Evolutionary conservation across 1,140 invertebrate species (phyloP).

Genomic region (Argopecten irradians): DNA sequence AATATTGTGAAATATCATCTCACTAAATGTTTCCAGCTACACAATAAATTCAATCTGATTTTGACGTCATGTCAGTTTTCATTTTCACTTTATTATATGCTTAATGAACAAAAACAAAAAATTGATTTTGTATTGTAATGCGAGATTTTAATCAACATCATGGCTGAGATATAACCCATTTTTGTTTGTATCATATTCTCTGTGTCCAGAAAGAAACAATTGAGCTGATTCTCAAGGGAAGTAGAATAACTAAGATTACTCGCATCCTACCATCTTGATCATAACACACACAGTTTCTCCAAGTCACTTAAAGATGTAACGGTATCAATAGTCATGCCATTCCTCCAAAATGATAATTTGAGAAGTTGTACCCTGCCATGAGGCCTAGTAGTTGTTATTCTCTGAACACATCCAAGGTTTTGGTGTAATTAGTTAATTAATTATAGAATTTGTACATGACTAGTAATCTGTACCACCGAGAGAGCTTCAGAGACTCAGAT

Average conservation of each 20-base stretch:
- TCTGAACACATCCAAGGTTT: neutral
- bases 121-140: too few species aligned
- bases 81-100: too few species aligned
- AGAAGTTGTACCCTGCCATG: neutral
- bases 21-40: too few species aligned
- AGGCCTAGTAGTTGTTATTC: conserved; percentile 13
- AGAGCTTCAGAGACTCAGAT: neutral
- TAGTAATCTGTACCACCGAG: neutral
- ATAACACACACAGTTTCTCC: neutral
- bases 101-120: too few species aligned
- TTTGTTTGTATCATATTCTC: neutral
- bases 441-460: neutral
- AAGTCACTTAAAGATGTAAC: neutral
- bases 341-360: neutral
- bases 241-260: neutral
- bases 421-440: conserved; percentile 1
- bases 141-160: too few species aligned
- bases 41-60: too few species aligned
- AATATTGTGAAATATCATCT: too few species aligned
- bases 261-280: neutral
- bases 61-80: too few species aligned
- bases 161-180: neutral
- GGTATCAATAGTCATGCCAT: neutral
- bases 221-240: neutral
- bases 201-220: neutral